Percentiles rank a stretch among this genome's conserved stretches.
Conservation (phyloP, 2,113 vertebrate genomes). For the Hippocampus abdominalis region DNA sequence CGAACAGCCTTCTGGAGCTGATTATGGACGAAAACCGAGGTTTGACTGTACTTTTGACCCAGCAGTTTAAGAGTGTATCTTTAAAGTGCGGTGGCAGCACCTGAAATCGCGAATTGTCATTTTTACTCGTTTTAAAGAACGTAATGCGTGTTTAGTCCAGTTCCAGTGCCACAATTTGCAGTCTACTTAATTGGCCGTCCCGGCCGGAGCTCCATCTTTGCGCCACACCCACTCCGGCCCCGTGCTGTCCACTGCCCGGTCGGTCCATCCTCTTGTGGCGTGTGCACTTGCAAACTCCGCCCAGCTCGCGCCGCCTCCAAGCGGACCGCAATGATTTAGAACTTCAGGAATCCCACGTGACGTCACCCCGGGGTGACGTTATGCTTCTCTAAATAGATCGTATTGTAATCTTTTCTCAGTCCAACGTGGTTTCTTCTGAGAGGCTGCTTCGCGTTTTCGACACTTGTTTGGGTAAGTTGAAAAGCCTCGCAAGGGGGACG, state of each 20-base stretch:
- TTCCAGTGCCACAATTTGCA: constrained; percentile 10
- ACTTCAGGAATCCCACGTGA: constrained; percentile 99
- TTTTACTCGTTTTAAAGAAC: neutral
- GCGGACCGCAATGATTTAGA: constrained; percentile 98
- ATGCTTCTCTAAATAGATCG: constrained; percentile 99
- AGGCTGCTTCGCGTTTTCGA: constrained; percentile 84
- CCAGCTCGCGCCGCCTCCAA: constrained; percentile 58
- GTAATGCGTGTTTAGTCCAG: neutral
- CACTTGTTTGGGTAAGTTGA: constrained; percentile 96
- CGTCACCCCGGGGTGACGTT: constrained; percentile 97
- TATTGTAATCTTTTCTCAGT: constrained; percentile 99
- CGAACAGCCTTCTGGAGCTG: no score
- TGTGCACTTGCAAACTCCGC: constrained; percentile 49
- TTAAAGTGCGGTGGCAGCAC: no score
- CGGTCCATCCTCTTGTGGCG: constrained; percentile 34
- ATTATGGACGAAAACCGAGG: no score
- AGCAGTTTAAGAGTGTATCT: no score
- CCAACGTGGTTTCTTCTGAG: constrained; percentile 98
- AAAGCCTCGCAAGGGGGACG: constrained; percentile 53
- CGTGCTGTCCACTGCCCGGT: constrained; percentile 12
- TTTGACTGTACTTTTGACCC: no score
- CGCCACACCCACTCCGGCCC: constrained; percentile 55
- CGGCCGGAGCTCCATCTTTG: constrained; percentile 7
- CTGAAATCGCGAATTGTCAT: neutral
- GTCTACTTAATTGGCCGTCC: constrained; percentile 9